Percentiles rank a stretch among this genome's conserved stretches.
phyloP scores from a whole-genome alignment of 2,888 invertebrate genomes.

The Tenthredo notha region DNA sequence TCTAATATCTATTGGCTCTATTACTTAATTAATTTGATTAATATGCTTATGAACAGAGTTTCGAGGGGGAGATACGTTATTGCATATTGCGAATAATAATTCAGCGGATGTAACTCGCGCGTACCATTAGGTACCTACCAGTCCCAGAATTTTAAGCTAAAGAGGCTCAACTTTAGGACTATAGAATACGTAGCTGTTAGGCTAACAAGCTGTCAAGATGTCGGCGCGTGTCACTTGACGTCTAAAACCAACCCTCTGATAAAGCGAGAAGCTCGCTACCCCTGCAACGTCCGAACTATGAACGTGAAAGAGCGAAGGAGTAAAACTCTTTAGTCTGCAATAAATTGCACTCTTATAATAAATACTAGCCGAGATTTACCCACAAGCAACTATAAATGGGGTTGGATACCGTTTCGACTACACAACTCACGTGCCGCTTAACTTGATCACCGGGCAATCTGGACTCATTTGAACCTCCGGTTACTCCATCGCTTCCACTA shows the following conservation, averaged over 20 bases:
- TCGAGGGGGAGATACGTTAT: background rate
- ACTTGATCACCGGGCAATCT: constrained; percentile 78
- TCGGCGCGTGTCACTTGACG: constrained; percentile 77
- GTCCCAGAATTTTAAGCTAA: constrained; percentile 48
- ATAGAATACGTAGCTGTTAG: constrained; percentile 67
- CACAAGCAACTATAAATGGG: background rate
- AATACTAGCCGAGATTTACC: constrained; percentile 6
- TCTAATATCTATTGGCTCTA: background rate
- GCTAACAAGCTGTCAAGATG: constrained; percentile 78
- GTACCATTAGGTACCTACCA: background rate
- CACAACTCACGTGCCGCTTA: constrained; percentile 77
- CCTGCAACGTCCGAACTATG: constrained; percentile 41
- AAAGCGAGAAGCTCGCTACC: constrained; percentile 53
- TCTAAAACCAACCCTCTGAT: constrained; percentile 66
- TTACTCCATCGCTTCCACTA: constrained; percentile 76
- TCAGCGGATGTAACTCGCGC: background rate
- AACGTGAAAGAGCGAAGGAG: background rate
- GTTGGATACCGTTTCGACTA: constrained; percentile 58
- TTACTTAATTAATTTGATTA: background rate
- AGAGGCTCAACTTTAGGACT: constrained; percentile 50
- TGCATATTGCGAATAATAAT: background rate
- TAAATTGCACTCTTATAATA: constrained; percentile 43
- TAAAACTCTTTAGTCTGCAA: constrained; percentile 39
- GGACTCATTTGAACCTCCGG: constrained; percentile 78
- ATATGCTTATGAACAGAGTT: background rate